Base-by-base conservation (phyloP, 2,797 vertebrate genomes). In the Acanthurus tractus region DNA sequence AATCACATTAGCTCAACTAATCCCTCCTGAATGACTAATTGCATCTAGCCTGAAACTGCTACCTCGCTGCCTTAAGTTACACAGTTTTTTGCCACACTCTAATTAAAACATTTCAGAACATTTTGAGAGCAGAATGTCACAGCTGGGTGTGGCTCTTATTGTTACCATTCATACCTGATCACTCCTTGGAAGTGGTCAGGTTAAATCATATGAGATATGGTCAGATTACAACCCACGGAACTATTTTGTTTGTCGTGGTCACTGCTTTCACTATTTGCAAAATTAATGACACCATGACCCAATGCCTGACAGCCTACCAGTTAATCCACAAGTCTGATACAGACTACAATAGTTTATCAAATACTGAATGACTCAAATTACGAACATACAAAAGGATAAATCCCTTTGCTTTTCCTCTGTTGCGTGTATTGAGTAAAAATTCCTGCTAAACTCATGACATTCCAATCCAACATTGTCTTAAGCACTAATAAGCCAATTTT, bases 1-100 rank as follows among this genome's bases (percentile, higher is more conserved):
- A 72, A 63, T 81, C 74, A 78, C 71, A 65, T 75, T 62, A 25
- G 9, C 69, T 70, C 20, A 55, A 68, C 36, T 64, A 40, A 53
- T 79, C 73, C 44, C 48, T 49, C 66, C 63, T 63, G 44, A 67
- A 46, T 53, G 57, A 46, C 49, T 44, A 63, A 62, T 38, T 57
- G 29, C 34, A 29, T 29, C 25, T 29, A 52, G 12, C 23, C 49
- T 78, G 22, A 63, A 48, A 63, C 36, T 59, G 49, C 22, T 10
- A 52, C 46, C 58, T 25, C 15, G n/a, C 52, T 34, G 42, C 34
- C 25, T 65, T 23, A 58, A 25, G 56, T 70, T 76, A 63, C 66
- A 67, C 34, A 34, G 13, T 62, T 22, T 25, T 15, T 42, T 22
- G 44, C 44, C 50, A 59, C 54, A 50, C 56, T 53, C 53, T 9